Base-by-base conservation (phyloP, 2,888 invertebrate genomes). In the Ophion slaviceki region DNA sequence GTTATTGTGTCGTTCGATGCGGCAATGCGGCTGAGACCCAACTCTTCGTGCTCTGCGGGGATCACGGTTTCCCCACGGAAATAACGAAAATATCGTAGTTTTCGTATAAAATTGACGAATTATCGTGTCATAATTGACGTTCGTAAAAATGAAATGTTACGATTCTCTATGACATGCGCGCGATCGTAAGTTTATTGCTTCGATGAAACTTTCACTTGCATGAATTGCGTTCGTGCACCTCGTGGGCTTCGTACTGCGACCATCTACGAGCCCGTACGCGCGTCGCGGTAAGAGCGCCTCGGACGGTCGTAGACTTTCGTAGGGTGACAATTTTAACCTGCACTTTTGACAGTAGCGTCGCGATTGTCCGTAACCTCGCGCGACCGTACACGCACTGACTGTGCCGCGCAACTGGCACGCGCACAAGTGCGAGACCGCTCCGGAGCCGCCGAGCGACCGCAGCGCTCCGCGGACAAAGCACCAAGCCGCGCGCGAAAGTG, bases 141-240 rank as follows among this genome's bases (percentile, higher is more conserved):
- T 11, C 47, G 47, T 3, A 14, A 14, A 47, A 47, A 47, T 4
- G 47, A 14, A 47, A 47, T 14, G 8, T 47, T 47, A 47, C 47
- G 11, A 47, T 47, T 47, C 10, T 14, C 47, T 4, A 47, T 47
- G 47, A 47, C 11, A 47, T 8, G 3, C 47, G 14, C 47, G 47
- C 14, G 47, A 47, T 47, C 47, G 47, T 47, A 14, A 47, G 11
- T 47, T 47, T 11, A 32, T 32, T 4, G 32, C 32, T 32, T 32
- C 32, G 32, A 32, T 32, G 32, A 4, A 32, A 1, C 40, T 40
- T 40, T 40, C 40, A 40, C 40, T 40, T 4, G 32, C 32, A 45
- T 68, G 5, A 45, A 68, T 20, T 11, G 20, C 11, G 20, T 68
- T 68, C 68, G 68, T 24, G 68, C 45, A 68, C 68, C 40, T 68